phyloP scores from a whole-genome alignment of 2,888 invertebrate species.

The Mythimna pallens region DNA sequence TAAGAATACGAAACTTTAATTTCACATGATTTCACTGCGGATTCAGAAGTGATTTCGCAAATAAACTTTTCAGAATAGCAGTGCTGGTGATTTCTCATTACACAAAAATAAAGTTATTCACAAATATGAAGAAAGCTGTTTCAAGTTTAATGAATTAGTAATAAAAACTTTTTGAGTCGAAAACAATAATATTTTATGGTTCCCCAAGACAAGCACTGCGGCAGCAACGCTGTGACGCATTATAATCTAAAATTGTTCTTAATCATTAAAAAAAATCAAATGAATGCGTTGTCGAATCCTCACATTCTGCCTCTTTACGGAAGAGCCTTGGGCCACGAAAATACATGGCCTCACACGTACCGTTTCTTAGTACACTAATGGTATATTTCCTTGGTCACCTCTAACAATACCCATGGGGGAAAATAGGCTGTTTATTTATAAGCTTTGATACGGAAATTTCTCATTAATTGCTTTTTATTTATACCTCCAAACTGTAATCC shows the following conservation, averaged over 20 bases:
- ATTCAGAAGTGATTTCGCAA: too few species aligned
- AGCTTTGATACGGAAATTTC: slow-evolving; percentile 5
- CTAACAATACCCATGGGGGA: slow-evolving; percentile 13
- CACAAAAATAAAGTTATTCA: too few species aligned
- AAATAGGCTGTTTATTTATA: slow-evolving; percentile 3
- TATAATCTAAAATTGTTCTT: neutral
- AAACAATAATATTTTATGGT: neutral
- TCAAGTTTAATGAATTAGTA: neutral
- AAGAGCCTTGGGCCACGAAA: neutral
- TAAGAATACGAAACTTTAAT: too few species aligned
- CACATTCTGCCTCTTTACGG: too few species aligned
- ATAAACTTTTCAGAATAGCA: too few species aligned
- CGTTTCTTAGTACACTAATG: neutral
- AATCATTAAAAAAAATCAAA: neutral
- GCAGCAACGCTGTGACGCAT: too few species aligned
- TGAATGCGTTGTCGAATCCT: neutral
- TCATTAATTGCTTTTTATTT: slow-evolving; percentile 29
- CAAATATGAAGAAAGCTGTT: too few species aligned
- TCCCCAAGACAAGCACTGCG: too few species aligned
- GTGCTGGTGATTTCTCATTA: too few species aligned
- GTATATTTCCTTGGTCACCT: neutral
- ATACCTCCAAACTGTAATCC: slow-evolving; percentile 3
- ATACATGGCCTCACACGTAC: neutral
- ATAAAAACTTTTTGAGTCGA: neutral
- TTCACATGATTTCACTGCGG: too few species aligned